Evolutionary conservation across 2,113 vertebrate genomes (phyloP), one percentile per base, ranked within the genome.

Genomic region (Petrocephalus microphthalmus): DNA sequence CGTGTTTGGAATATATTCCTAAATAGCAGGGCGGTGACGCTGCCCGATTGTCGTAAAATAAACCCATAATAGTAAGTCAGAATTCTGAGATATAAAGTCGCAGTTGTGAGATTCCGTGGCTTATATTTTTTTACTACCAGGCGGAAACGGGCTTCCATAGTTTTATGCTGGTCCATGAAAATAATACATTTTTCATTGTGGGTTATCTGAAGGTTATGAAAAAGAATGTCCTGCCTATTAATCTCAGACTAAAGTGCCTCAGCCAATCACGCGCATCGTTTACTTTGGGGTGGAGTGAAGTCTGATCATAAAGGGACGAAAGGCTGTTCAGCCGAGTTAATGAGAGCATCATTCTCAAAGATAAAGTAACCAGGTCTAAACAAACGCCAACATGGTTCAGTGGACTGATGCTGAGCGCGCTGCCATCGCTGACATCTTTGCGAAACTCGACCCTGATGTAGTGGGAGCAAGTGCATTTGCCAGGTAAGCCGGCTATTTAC

Each of bases 361-460:
- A 60, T 22, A 60, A 60, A 60, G 22, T 60, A n/a, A 60, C 22
- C 56, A 60, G 22, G 54, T n/a, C 22, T 60, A 8, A 60, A n/a
- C 7, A 22, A 60, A 60, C 56, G 56, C 7, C 56, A 60, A 60
- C 89, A 96, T 96, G 95, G 95, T 95, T 89, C n/a, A n/a, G n/a
- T n/a, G n/a, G n/a, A n/a, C n/a, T n/a, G n/a, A n/a, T n/a, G n/a
- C n/a, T n/a, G n/a, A 96, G 90, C 93, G 94, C 57, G 19, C 0
- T 45, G 83, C 87, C 91, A 95, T 96, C 92, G 37, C 0, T 45
- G 13, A 1, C 85, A 91, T 95, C 89, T 95, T 95, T 20, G 0
- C 51, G 88, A 90, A 25, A 78, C 6, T 96, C 87, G 88, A 95
- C 90, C 93, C 94, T 52, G 91, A 95, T 0, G 93, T 94, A 0